Evolutionary conservation across 2,888 invertebrate species (phyloP), one percentile per base, ranked within the genome.

Genomic region (Lithosia quadra): DNA sequence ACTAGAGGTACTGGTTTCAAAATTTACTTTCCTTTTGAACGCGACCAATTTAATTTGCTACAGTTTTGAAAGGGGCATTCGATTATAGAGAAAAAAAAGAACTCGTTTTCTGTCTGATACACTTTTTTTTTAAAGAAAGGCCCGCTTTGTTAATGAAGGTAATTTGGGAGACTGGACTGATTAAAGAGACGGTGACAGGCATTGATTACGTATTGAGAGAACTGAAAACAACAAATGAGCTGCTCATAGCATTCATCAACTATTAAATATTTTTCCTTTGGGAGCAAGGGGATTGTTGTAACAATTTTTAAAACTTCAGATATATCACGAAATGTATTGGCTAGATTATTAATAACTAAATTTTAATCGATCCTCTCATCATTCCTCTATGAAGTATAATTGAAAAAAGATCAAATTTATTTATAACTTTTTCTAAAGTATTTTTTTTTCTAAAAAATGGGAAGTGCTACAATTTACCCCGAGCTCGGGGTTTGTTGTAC

Each of bases 131-230:
- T 34, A 85, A 88, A 86, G 87, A 89, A 89, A 88, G 89, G 83
- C 79, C 76, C 82, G 80, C 79, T 85, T 87, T 86, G 86, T 86
- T 91, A 92, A 92, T 92, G 84, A 91, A 88, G 86, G 90, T 84
- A 91, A 91, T 92, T 92, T 90, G 76, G 86, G 85, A 85, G 86
- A 89, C 88, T 87, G 88, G 84, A 70, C 85, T 88, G 85, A 88
- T 90, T 91, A 90, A 90, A 88, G 83, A 84, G 88, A 83, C 84
- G 72, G 88, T 82, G 88, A 87, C 86, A 79, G 85, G 84, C 84
- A 81, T 88, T 86, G 87, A 88, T 88, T 89, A 82, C 85, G 84
- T 81, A 84, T 82, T 85, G 82, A 86, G 80, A 82, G 70, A 76
- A 63, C 39, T 59, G 61, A 62, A 69, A 73, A 79, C 43, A 69